phyloP scores from a whole-genome alignment of 2,888 invertebrate species.

The Andrena dorsata region DNA sequence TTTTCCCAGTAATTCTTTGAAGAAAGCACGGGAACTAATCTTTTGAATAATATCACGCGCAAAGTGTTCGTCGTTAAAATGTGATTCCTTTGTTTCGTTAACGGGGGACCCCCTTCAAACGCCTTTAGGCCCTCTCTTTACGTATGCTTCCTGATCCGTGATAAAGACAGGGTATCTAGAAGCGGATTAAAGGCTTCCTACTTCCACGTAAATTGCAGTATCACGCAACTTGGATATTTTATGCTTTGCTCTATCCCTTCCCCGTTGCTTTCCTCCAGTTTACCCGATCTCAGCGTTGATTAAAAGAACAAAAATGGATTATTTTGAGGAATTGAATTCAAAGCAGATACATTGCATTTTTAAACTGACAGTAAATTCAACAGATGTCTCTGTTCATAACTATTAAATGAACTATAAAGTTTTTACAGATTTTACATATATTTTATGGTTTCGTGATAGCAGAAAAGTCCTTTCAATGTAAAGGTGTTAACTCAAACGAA shows the following conservation, averaged over 20 bases:
- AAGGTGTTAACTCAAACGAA: no score
- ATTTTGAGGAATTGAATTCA: neutral
- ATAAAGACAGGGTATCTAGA: constrained; percentile 64
- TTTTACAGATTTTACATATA: no score
- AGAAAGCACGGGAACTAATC: neutral
- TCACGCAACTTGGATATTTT: constrained; percentile 71
- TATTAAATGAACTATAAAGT: no score
- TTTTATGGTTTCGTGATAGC: no score
- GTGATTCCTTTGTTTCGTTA: neutral
- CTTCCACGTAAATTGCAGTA: constrained; percentile 63
- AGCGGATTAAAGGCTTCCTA: constrained; percentile 62
- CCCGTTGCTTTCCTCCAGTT: constrained; percentile 17
- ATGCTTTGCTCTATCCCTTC: constrained; percentile 43
- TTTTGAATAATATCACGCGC: neutral
- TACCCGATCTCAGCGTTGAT: constrained; percentile 28
- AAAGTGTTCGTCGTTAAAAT: constrained; percentile 8
- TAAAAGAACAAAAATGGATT: neutral
- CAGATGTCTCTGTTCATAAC: neutral
- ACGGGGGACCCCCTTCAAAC: neutral
- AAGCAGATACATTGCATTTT: neutral
- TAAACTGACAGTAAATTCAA: no score
- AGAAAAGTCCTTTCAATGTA: no score
- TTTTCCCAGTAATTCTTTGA: neutral
- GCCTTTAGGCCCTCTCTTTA: constrained; percentile 11
- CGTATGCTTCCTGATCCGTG: constrained; percentile 38